These are phyloP conservation scores for Smittia sp. DNA, from an alignment of 2,888 invertebrate species.

Conservation along the genomic window DNA sequence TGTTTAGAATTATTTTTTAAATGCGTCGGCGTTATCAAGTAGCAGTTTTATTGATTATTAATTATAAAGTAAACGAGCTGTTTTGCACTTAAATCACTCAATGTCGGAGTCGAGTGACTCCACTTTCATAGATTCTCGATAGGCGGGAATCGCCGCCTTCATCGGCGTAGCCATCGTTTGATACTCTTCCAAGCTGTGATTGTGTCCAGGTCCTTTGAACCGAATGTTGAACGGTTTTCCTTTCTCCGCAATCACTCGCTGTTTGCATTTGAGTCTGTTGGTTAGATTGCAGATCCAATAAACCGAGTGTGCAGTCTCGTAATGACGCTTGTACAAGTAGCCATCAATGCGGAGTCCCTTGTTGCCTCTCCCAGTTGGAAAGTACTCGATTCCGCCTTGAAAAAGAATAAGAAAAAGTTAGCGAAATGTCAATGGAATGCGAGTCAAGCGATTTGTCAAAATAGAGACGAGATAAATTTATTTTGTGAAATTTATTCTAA, in stretches of 20 bases:
- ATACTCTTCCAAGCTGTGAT: slow-evolving; percentile 5
- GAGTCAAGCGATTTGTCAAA: neutral
- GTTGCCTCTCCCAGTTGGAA: slow-evolving; percentile 28
- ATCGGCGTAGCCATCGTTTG: neutral
- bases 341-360: slow-evolving; percentile 26
- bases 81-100: too few relatives aligned
- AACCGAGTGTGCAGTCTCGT: slow-evolving; percentile 28
- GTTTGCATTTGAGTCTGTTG: slow-evolving; percentile 31
- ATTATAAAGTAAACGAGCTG: too few relatives aligned
- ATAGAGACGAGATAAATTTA: neutral
- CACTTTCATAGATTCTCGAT: neutral
- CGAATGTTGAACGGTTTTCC: slow-evolving; percentile 20
- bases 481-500: neutral
- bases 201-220: slow-evolving; percentile 26
- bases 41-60: too few relatives aligned
- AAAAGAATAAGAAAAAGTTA: neutral
- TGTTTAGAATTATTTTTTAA: too few relatives aligned
- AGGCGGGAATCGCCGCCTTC: neutral
- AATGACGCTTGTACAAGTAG: slow-evolving; percentile 30
- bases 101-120: too few relatives aligned
- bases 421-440: neutral
- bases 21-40: too few relatives aligned
- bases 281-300: slow-evolving; percentile 35
- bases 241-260: slow-evolving; percentile 27
- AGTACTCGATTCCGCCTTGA: slow-evolving; percentile 42